Evolutionary conservation across 2,797 vertebrate genomes (phyloP).

Genomic region (Geotrypetes seraphini): DNA sequence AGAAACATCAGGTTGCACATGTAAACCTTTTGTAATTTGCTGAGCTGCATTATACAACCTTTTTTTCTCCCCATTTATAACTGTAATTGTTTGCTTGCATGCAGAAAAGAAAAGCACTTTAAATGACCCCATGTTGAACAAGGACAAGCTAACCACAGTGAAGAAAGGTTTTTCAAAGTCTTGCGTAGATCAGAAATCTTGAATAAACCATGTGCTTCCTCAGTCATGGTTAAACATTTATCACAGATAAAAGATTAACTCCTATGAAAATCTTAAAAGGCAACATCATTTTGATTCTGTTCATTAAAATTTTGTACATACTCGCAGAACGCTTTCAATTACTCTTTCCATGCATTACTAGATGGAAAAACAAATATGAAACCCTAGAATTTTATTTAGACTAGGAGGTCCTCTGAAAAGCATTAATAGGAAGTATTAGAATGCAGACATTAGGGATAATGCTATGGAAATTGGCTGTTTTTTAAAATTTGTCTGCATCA

Average conservation of each 20-base stretch:
- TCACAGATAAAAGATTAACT: slow-evolving; percentile 17
- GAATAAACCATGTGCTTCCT: slow-evolving; percentile 15
- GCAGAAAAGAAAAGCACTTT: slow-evolving; percentile 30
- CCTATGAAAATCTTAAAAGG: slow-evolving; percentile 1
- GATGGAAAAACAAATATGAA: slow-evolving; percentile 12
- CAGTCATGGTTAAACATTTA: neutral
- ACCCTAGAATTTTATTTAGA: slow-evolving; percentile 20
- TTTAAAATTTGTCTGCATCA: slow-evolving; percentile 3
- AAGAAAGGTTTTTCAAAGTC: slow-evolving; percentile 16
- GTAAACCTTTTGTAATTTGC: slow-evolving; percentile 36
- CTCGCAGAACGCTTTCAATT: slow-evolving; percentile 8
- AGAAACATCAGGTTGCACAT: slow-evolving; percentile 13
- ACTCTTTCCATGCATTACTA: slow-evolving; percentile 8
- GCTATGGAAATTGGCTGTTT: slow-evolving; percentile 14
- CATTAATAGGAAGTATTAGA: slow-evolving; percentile 13
- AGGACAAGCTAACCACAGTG: slow-evolving; percentile 21
- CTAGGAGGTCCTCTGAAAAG: slow-evolving; percentile 17
- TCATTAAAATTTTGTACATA: neutral
- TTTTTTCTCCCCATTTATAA: slow-evolving; percentile 28
- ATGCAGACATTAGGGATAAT: slow-evolving; percentile 15
- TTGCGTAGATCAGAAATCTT: slow-evolving; percentile 7
- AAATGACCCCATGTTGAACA: slow-evolving; percentile 21
- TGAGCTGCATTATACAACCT: slow-evolving; percentile 16
- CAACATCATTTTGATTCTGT: neutral
- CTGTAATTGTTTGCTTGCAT: slow-evolving; percentile 36